These are phyloP conservation scores for Agrilus planipennis DNA, from an alignment of 1,140 invertebrate genomes.

Conservation along the genomic window DNA sequence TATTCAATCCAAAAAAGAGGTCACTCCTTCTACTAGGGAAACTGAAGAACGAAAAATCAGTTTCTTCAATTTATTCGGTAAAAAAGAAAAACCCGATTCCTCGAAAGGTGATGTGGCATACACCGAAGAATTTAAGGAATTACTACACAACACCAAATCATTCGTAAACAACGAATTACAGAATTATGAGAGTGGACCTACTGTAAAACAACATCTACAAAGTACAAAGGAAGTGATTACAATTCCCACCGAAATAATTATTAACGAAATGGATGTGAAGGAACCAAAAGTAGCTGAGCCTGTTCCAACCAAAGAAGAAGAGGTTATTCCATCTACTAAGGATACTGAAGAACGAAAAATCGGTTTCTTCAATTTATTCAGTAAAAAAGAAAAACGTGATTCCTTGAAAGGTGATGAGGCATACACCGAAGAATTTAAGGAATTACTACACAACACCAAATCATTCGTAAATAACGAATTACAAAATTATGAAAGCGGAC, in stretches of 20 bases:
- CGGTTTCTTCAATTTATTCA: constrained; percentile 16
- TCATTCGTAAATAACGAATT: neutral
- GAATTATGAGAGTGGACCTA: too few species aligned
- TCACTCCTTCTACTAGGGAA: too few species aligned
- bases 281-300: neutral
- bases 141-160: neutral
- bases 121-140: neutral
- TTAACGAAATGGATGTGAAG: neutral
- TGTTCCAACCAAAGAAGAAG: neutral
- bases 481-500: too few species aligned
- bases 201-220: too few species aligned
- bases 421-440: neutral
- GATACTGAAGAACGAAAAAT: constrained; percentile 12
- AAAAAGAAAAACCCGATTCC: too few species aligned
- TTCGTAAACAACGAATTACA: too few species aligned
- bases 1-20: neutral
- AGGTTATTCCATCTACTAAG: too few species aligned
- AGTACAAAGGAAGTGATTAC: too few species aligned
- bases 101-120: constrained; percentile 3
- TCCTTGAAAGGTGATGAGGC: too few species aligned
- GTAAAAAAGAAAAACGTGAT: constrained; percentile 15
- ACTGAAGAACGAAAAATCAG: too few species aligned
- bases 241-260: too few species aligned
- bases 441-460: neutral
- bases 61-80: too few species aligned